Conservation (phyloP, 1,140 invertebrate species). For the Solen grandis region DNA sequence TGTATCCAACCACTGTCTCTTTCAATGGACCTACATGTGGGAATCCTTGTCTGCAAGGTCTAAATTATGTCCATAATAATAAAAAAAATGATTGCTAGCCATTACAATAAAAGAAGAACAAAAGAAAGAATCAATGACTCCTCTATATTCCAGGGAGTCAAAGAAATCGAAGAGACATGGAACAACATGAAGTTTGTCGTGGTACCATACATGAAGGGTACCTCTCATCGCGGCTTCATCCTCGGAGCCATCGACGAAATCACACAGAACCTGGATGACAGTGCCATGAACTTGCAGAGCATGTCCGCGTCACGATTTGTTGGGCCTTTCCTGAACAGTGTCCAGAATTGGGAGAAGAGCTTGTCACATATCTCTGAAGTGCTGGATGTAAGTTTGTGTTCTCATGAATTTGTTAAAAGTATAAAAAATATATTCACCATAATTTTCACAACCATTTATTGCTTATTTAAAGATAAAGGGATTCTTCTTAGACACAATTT, state of each 20-base stretch:
- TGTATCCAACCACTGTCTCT: too few species aligned
- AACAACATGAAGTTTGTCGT: constrained; percentile 87
- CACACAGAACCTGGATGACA: constrained; percentile 90
- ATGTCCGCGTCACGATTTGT: constrained; percentile 95
- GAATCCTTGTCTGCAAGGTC: too few species aligned
- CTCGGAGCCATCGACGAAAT: constrained; percentile 92
- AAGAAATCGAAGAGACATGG: constrained; percentile 88
- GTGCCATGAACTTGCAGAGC: constrained; percentile 93
- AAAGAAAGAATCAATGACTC: too few species aligned
- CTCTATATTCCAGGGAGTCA: constrained; percentile 84
- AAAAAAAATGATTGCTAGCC: too few species aligned
- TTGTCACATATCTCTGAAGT: constrained; percentile 91
- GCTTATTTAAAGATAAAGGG: not conserved
- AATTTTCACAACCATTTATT: not conserved
- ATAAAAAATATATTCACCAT: too few species aligned
- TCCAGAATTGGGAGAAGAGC: constrained; percentile 91
- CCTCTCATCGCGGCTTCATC: constrained; percentile 86
- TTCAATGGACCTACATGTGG: too few species aligned
- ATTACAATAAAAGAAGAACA: too few species aligned
- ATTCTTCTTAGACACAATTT: too few species aligned
- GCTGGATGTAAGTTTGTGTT: constrained; percentile 84
- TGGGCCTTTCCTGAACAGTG: constrained; percentile 90
- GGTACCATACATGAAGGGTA: constrained; percentile 82
- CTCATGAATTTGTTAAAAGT: too few species aligned
- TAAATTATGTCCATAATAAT: too few species aligned